Percentiles rank a stretch among this genome's conserved stretches.
These are phyloP conservation scores for Aphelenchoides avenae DNA, from an alignment of 1,140 invertebrate species.

Conservation along the genomic window DNA sequence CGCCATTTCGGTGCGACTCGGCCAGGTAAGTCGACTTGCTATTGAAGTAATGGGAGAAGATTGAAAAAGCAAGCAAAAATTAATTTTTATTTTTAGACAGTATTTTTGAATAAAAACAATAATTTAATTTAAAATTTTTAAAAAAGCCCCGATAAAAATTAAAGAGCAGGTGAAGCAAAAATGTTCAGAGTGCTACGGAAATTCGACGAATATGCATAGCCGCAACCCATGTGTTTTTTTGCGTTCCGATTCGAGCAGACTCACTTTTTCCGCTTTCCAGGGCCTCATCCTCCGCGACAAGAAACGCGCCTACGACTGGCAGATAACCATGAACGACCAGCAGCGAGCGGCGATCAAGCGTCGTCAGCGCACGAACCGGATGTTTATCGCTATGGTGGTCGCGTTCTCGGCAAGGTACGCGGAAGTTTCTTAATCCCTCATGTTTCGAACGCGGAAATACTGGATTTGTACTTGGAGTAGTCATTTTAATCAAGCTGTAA, in stretches of 20 bases:
- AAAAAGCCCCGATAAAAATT: not conserved
- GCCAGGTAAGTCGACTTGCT: constrained; percentile 35
- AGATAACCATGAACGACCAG: constrained; percentile 44
- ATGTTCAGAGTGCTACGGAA: no score
- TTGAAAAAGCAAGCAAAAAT: no score
- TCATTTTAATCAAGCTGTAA: not conserved
- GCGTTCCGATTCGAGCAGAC: no score
- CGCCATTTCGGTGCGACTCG: constrained; percentile 51
- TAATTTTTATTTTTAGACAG: no score
- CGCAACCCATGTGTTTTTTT: no score
- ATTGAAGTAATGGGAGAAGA: no score
- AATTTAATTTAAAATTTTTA: no score
- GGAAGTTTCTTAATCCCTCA: no score
- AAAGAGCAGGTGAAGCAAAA: no score
- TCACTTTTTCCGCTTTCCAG: constrained; percentile 14
- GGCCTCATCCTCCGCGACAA: constrained; percentile 51
- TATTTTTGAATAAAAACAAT: no score
- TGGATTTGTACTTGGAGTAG: not conserved
- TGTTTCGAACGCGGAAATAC: not conserved
- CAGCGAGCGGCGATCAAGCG: constrained; percentile 52
- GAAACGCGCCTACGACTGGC: constrained; percentile 43
- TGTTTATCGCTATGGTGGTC: constrained; percentile 56
- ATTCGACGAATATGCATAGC: no score
- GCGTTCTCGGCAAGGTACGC: constrained; percentile 21
- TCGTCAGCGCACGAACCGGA: constrained; percentile 56